Evolutionary conservation across 2,888 invertebrate species (phyloP).

Genomic region (Polymixis flavicincta): DNA sequence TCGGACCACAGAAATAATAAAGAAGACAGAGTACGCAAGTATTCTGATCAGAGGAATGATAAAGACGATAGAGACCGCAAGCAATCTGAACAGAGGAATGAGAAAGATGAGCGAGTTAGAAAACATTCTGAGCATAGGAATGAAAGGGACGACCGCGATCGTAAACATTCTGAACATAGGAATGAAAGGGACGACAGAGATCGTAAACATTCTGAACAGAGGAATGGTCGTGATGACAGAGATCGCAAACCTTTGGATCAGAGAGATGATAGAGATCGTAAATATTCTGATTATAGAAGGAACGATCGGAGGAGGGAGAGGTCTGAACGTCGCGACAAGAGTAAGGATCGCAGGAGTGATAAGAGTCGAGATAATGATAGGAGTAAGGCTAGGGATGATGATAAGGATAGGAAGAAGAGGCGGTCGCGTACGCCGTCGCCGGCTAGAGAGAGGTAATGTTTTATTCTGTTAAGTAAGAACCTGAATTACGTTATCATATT

Average conservation of each 20-base stretch:
- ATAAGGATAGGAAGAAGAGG: slow-evolving; percentile 69
- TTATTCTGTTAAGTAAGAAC: not conserved
- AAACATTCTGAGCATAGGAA: slow-evolving; percentile 30
- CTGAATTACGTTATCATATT: not conserved
- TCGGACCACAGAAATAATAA: slow-evolving; percentile 40
- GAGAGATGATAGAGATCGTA: slow-evolving; percentile 50
- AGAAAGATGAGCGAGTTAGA: slow-evolving; percentile 39
- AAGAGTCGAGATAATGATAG: slow-evolving; percentile 58
- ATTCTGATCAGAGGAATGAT: slow-evolving; percentile 33
- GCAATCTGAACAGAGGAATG: slow-evolving; percentile 37
- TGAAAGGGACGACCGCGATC: slow-evolving; percentile 22
- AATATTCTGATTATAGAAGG: slow-evolving; percentile 36
- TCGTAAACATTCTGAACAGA: slow-evolving; percentile 34
- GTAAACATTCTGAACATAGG: slow-evolving; percentile 32
- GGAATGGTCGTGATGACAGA: slow-evolving; percentile 17
- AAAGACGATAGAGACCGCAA: slow-evolving; percentile 48
- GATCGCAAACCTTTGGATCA: slow-evolving; percentile 16
- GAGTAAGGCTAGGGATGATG: slow-evolving; percentile 60
- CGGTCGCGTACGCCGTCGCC: slow-evolving; percentile 79
- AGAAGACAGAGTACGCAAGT: slow-evolving; percentile 42
- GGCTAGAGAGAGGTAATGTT: slow-evolving; percentile 67
- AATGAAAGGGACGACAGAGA: slow-evolving; percentile 47
- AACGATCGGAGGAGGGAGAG: slow-evolving; percentile 60
- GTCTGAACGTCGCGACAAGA: slow-evolving; percentile 61
- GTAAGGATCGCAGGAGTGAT: slow-evolving; percentile 54